Conservation (phyloP, 1,140 invertebrate species). For the Polypedilum pembai region DNA sequence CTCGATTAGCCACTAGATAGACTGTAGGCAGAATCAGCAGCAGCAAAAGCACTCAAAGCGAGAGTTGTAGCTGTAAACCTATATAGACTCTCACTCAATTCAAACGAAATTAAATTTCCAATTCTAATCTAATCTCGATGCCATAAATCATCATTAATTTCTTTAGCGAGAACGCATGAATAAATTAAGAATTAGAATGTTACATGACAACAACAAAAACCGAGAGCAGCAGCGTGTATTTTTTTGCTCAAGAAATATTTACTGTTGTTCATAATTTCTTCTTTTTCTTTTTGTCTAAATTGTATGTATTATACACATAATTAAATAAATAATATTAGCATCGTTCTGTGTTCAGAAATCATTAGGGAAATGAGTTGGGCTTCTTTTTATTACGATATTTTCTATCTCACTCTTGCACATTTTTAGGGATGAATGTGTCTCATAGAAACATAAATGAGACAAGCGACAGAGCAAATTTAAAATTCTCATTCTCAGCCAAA, state of each 20-base stretch:
- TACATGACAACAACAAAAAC: background rate
- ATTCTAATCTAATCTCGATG: constrained; percentile 27
- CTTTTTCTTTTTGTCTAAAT: background rate
- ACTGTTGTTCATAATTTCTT: constrained; percentile 1
- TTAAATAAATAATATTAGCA: constrained; percentile 27
- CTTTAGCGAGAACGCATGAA: constrained; percentile 12
- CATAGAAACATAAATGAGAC: background rate
- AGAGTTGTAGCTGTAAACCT: background rate
- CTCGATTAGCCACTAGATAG: background rate
- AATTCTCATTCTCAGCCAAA: background rate
- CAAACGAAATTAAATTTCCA: constrained; percentile 20
- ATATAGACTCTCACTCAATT: background rate
- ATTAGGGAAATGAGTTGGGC: background rate
- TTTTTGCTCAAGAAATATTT: background rate
- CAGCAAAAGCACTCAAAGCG: background rate
- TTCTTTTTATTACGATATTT: background rate
- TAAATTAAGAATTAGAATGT: background rate
- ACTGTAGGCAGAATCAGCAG: background rate
- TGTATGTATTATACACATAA: constrained; percentile 10
- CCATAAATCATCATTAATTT: constrained; percentile 28
- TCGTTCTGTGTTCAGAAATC: background rate
- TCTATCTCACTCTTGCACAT: background rate
- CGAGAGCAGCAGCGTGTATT: too few species aligned
- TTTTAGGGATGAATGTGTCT: too few species aligned
- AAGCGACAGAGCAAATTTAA: background rate